Evolutionary conservation across 2,888 invertebrate genomes (phyloP), one percentile per base, ranked within the genome.

Genomic region (Caenorhabditis virilis): DNA sequence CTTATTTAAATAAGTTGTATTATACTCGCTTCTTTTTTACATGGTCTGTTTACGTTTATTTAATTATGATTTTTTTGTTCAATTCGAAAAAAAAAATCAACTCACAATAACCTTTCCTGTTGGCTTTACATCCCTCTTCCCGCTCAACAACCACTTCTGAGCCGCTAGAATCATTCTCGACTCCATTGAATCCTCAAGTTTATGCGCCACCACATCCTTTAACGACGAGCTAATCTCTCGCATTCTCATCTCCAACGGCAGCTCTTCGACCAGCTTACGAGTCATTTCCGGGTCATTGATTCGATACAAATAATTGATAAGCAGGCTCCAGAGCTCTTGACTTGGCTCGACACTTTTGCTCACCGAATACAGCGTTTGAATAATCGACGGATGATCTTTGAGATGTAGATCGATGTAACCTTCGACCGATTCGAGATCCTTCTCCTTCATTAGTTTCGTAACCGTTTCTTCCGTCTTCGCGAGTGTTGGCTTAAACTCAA

Each of bases 181-280:
- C 23, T 7, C 15, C 15, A 15, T 15, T 23, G 23, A 23, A 22
- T 23, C 25, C 22, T 42, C 42, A 42, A 42, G 15, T 42, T 42
- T 42, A 23, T 23, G 42, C 23, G 42, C 22, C 15, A 42, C 25
- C 42, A 42, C 22, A 42, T 42, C 23, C 23, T 42, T 42, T 23
- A 42, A 42, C 22, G 42, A 42, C 15, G 22, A 23, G 20, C 42
- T 20, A 11, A 42, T 23, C 42, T 42, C 42, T 23, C 7, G 23
- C 42, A 42, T 42, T 20, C 15, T 11, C 23, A 42, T n/a, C 15
- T 23, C 25, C 3, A 23, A 22, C 3, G 42, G 42, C 15, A 42
- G 15, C 23, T 42, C 20, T 9, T 42, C 20, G 15, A 42, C n/a
- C 4, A 42, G 15, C 22, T 23, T 22, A 18, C 22, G 22, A 7